Evolutionary conservation across 1,140 invertebrate genomes (phyloP).

Genomic region (Drosophila bocqueti): DNA sequence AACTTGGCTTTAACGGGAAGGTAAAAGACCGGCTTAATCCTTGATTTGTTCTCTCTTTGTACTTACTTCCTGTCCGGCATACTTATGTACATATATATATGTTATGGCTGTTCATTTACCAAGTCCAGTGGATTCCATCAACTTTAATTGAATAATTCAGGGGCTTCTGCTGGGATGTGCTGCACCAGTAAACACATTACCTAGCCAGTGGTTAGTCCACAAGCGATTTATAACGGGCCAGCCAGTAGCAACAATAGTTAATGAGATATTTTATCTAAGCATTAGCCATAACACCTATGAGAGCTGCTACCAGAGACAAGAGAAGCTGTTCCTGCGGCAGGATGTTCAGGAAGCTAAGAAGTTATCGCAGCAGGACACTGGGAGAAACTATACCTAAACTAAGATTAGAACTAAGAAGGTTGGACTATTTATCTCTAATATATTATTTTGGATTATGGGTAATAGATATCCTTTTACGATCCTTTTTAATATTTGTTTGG

Average conservation of each 20-base stretch:
- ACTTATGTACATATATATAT: not conserved
- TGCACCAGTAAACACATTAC: conserved; percentile 38
- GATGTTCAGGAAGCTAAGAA: conserved; percentile 56
- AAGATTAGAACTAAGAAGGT: no score
- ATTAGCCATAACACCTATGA: conserved; percentile 75
- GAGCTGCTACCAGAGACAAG: conserved; percentile 26
- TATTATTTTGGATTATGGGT: no score
- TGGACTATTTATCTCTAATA: no score
- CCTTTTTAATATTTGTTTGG: no score
- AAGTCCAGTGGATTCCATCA: conserved; percentile 47
- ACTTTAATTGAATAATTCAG: conserved; percentile 52
- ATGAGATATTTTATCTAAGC: conserved; percentile 77
- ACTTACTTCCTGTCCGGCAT: conserved; percentile 1
- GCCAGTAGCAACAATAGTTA: conserved; percentile 53
- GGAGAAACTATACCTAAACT: not conserved
- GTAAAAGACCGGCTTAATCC: not conserved
- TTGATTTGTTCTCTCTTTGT: not conserved
- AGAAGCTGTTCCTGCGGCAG: conserved; percentile 25
- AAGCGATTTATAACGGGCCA: conserved; percentile 66
- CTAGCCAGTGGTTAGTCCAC: conserved; percentile 25
- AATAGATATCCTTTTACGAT: no score
- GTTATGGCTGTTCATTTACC: conserved; percentile 8
- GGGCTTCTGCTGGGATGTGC: conserved; percentile 15
- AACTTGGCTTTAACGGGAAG: not conserved
- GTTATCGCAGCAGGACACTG: conserved; percentile 53